A percentile compares a stretch with the other conserved stretches of the same genome.
Evolutionary conservation across 2,113 vertebrate species (phyloP).

Genomic region (Lates calcarifer): DNA sequence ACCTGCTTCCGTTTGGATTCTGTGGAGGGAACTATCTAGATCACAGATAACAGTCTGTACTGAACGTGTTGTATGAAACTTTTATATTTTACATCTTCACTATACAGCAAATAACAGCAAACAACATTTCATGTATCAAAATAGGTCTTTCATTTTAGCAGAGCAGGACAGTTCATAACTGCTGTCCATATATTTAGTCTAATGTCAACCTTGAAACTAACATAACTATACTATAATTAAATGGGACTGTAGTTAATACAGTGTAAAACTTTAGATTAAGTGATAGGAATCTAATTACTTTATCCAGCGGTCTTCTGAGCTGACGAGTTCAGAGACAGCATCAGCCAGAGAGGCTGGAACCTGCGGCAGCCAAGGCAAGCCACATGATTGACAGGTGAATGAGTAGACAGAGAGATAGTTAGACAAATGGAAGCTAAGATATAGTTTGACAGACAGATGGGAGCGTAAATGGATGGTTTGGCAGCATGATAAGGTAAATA

Average conservation of each 20-base stretch:
- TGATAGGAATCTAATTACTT: constrained; percentile 68
- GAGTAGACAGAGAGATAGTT: constrained; percentile 83
- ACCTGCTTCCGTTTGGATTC: constrained; percentile 79
- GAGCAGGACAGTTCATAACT: constrained; percentile 2
- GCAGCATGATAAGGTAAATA: constrained; percentile 88
- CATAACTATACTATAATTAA: constrained; percentile 17
- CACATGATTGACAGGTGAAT: constrained; percentile 83
- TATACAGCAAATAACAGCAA: not conserved
- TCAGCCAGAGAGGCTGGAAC: constrained; percentile 53
- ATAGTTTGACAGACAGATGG: constrained; percentile 88
- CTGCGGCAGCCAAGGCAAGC: constrained; percentile 58
- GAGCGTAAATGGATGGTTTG: constrained; percentile 87
- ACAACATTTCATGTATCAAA: not conserved
- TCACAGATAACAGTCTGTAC: constrained; percentile 51
- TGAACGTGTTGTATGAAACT: constrained; percentile 34
- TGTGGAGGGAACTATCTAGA: constrained; percentile 57
- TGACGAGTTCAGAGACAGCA: constrained; percentile 57
- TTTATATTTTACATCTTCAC: constrained; percentile 12
- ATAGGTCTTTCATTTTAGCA: constrained; percentile 8
- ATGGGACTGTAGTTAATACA: constrained; percentile 22
- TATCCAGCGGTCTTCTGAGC: constrained; percentile 56
- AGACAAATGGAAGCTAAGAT: constrained; percentile 87
- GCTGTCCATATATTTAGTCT: not conserved
- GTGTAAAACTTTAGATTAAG: constrained; percentile 52
- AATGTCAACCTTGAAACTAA: not conserved